Percentiles rank a stretch among this genome's conserved stretches.
These are phyloP conservation scores for Lasioglossum marginatum DNA, from an alignment of 2,888 invertebrate species.

Conservation along the genomic window DNA sequence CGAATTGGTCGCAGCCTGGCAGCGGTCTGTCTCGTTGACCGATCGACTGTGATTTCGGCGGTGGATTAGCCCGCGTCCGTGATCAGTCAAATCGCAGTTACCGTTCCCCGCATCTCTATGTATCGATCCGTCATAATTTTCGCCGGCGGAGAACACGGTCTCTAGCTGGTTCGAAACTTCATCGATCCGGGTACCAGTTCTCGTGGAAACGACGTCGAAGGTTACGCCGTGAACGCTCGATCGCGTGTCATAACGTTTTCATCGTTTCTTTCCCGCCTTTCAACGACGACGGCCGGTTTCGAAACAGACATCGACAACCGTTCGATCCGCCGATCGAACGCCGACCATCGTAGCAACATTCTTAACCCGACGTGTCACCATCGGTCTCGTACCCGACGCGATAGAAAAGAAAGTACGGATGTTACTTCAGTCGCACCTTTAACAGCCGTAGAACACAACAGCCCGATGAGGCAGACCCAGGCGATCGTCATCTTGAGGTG, in stretches of 20 bases:
- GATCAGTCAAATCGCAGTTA: conserved; percentile 18
- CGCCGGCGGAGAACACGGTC: not conserved
- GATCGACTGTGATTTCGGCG: conserved; percentile 41
- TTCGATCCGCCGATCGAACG: conserved; percentile 27
- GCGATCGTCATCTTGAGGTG: conserved; percentile 69
- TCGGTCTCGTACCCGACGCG: not conserved
- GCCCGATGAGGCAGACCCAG: conserved; percentile 76
- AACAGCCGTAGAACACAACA: conserved; percentile 74
- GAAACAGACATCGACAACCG: conserved; percentile 2
- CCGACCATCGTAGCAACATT: not conserved
- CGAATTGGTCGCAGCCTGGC: conserved; percentile 14
- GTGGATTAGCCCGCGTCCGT: conserved; percentile 12
- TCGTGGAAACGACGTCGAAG: not conserved
- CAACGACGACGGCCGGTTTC: conserved; percentile 1
- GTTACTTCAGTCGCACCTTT: conserved; percentile 73
- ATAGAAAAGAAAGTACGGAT: not conserved
- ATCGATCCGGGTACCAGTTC: not conserved
- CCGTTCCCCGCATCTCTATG: conserved; percentile 2
- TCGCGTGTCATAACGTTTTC: not conserved
- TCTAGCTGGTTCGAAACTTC: not conserved
- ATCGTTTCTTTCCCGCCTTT: conserved; percentile 14
- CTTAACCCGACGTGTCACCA: not conserved
- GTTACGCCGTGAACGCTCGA: not conserved
- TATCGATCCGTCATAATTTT: conserved; percentile 36
- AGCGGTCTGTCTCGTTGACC: conserved; percentile 30